phyloP scores from a whole-genome alignment of 23 tunicate genomes.

The Halocynthia roretzi region DNA sequence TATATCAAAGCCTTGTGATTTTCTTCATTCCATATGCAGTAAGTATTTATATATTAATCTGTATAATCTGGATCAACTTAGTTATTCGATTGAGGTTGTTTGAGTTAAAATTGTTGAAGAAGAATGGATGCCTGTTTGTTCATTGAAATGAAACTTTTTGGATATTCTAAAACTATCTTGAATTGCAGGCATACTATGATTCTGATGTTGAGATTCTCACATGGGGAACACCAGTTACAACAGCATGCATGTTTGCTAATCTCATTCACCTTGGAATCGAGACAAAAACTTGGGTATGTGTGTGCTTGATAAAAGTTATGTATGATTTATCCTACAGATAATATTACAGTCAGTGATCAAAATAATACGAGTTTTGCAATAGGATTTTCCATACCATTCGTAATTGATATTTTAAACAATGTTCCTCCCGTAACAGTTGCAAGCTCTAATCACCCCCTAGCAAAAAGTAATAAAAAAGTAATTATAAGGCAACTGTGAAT shows the following conservation, averaged over 20 bases:
- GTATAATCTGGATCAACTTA: background rate
- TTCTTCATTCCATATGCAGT: conserved; percentile 81
- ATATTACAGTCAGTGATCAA: background rate
- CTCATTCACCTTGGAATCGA: conserved; percentile 95
- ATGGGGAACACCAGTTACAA: conserved; percentile 96
- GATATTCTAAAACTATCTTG: background rate
- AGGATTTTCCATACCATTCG: background rate
- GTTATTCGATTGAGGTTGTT: background rate
- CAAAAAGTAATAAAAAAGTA: too few relatives aligned
- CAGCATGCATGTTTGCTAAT: conserved; percentile 79
- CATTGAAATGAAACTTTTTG: background rate
- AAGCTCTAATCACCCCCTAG: too few relatives aligned
- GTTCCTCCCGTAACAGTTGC: too few relatives aligned
- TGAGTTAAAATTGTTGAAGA: background rate
- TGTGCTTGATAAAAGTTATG: background rate
- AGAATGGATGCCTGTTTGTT: background rate
- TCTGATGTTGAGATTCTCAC: conserved; percentile 76
- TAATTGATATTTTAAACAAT: too few relatives aligned
- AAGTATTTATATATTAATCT: conserved; percentile 21
- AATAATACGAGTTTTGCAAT: background rate
- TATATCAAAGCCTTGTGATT: conserved; percentile 72
- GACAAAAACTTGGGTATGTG: conserved; percentile 93
- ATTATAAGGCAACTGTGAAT: too few relatives aligned
- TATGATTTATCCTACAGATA: too few relatives aligned
- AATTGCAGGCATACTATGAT: conserved; percentile 60